Evolutionary conservation across 2,888 invertebrate genomes (phyloP).

Genomic region (Sarcophaga subvicina): DNA sequence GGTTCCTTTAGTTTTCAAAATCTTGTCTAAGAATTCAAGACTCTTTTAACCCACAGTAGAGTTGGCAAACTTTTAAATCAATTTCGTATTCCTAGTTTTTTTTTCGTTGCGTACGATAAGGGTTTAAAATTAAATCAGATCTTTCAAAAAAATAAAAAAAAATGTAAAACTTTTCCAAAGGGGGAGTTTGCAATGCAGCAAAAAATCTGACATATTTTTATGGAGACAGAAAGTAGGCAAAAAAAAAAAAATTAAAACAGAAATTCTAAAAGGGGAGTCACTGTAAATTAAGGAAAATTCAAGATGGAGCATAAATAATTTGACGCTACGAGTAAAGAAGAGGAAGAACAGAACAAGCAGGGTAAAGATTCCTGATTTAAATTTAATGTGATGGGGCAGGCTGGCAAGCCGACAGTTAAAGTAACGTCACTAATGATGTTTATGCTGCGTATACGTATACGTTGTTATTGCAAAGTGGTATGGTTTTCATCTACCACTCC

Average conservation of each 20-base stretch:
- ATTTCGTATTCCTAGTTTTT: not conserved
- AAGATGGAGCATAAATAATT: not conserved
- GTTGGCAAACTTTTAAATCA: not conserved
- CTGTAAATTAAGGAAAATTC: constrained; percentile 24
- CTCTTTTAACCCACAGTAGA: no score
- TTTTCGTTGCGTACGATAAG: not conserved
- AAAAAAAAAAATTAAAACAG: not conserved
- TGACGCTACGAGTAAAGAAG: no score
- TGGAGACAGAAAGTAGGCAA: not conserved
- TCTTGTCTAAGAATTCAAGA: no score
- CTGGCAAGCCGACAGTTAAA: not conserved
- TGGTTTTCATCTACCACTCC: not conserved
- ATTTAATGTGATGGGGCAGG: constrained; percentile 15
- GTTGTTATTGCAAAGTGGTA: constrained; percentile 7
- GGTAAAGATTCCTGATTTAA: not conserved
- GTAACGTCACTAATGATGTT: constrained; percentile 57
- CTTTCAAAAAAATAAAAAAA: not conserved
- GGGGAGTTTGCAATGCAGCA: not conserved
- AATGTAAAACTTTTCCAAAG: no score
- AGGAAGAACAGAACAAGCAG: not conserved
- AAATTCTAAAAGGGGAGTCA: not conserved
- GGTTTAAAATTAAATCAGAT: not conserved
- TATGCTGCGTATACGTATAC: constrained; percentile 31
- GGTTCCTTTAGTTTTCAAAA: no score
- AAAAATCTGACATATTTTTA: not conserved